phyloP scores from a whole-genome alignment of 30 jellyfish, hydroid and myxozoan genomes.

The Turritopsis dohrnii region DNA sequence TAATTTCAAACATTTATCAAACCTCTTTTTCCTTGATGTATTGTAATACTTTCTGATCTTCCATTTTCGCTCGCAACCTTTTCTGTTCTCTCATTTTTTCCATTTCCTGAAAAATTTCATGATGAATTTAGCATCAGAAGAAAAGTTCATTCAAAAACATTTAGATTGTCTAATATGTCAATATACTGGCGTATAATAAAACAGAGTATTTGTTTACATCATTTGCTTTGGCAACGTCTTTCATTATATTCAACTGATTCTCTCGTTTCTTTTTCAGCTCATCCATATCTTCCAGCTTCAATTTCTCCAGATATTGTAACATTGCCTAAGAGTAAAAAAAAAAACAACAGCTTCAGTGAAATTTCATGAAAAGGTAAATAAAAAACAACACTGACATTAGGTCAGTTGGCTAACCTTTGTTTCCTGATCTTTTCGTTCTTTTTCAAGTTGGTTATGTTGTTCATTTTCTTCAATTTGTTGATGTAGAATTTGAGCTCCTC shows the following conservation, averaged over 20 bases:
- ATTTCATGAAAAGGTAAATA: background rate
- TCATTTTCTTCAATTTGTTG: slow-evolving; percentile 79
- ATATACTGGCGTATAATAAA: too few relatives aligned
- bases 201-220: too few relatives aligned
- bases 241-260: slow-evolving; percentile 60
- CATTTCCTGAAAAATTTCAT: slow-evolving; percentile 54
- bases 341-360: background rate
- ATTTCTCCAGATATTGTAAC: slow-evolving; percentile 90
- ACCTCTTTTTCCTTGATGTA: slow-evolving; percentile 90
- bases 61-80: slow-evolving; percentile 72
- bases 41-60: slow-evolving; percentile 83
- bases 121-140: background rate
- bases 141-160: background rate
- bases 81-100: slow-evolving; percentile 33
- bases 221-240: slow-evolving; percentile 93
- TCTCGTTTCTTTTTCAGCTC: slow-evolving; percentile 71
- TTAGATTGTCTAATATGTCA: too few relatives aligned
- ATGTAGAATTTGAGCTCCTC: slow-evolving; percentile 83
- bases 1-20: background rate
- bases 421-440: slow-evolving; percentile 90
- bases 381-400: background rate
- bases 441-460: slow-evolving; percentile 62
- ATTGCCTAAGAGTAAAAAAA: slow-evolving; percentile 54
- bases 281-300: slow-evolving; percentile 85
- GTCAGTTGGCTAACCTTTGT: slow-evolving; percentile 54